These are phyloP conservation scores for Drosophila persimilis DNA, from an alignment of 1,140 invertebrate genomes.

Conservation along the genomic window DNA sequence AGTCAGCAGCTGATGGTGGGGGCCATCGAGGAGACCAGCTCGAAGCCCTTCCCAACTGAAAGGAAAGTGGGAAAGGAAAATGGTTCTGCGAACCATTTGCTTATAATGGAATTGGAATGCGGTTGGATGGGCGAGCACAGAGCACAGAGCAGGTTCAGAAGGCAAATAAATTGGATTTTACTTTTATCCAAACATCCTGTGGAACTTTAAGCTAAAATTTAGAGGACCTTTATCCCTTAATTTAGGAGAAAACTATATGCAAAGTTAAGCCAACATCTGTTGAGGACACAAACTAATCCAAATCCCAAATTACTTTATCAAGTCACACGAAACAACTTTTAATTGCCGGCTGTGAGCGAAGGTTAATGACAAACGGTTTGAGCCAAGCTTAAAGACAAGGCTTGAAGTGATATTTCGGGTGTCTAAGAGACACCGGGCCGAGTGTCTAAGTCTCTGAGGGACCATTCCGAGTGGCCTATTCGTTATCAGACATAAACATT, in stretches of 20 bases:
- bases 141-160: background rate
- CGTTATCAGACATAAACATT: slow-evolving; percentile 40
- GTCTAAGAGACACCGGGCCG: background rate
- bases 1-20: background rate
- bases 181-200: too few species aligned
- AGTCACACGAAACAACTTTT: slow-evolving; percentile 21
- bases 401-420: background rate
- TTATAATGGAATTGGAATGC: slow-evolving; percentile 8
- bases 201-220: too few species aligned
- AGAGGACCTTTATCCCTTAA: too few species aligned
- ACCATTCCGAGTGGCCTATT: slow-evolving; percentile 13
- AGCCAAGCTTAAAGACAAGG: slow-evolving; percentile 12
- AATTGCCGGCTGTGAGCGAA: slow-evolving; percentile 41
- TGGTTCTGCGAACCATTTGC: slow-evolving; percentile 3
- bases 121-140: slow-evolving; percentile 2
- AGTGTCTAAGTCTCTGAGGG: background rate
- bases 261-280: background rate
- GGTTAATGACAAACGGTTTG: slow-evolving; percentile 47
- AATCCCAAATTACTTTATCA: slow-evolving; percentile 24
- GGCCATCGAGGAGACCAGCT: too few species aligned
- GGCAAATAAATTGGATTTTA: slow-evolving; percentile 4
- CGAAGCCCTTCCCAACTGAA: too few species aligned
- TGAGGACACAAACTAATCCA: slow-evolving; percentile 4
- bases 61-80: background rate
- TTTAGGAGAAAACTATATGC: background rate